Conservation (phyloP, 92 coral and sea anemone species). For the Ricordea florida region DNA sequence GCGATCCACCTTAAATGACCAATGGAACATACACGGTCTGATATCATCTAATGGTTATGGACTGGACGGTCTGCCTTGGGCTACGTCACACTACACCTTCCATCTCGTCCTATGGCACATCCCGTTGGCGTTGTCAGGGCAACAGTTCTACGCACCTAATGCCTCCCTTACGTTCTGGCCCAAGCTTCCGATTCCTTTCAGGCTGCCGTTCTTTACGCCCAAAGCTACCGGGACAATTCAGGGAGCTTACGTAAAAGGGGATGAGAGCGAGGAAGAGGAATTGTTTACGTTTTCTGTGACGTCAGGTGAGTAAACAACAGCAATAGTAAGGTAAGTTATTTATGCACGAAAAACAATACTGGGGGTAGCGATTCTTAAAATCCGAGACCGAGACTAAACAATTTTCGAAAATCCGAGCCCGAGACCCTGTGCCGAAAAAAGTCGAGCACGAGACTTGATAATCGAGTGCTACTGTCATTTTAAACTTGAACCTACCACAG, state of each 20-base stretch:
- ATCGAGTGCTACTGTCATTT: no score
- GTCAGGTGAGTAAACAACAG: slow-evolving; percentile 48
- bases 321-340: neutral
- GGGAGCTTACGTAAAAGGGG: slow-evolving; percentile 43
- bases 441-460: no score
- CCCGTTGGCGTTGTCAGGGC: slow-evolving; percentile 84
- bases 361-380: neutral
- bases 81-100: slow-evolving; percentile 78
- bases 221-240: slow-evolving; percentile 78
- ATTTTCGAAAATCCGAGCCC: no score
- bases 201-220: slow-evolving; percentile 84
- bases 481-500: no score
- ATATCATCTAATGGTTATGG: slow-evolving; percentile 85
- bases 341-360: neutral
- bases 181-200: slow-evolving; percentile 68
- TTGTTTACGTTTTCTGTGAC: slow-evolving; percentile 76
- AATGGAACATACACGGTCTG: slow-evolving; percentile 89
- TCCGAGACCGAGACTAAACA: no score
- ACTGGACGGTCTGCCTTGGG: slow-evolving; percentile 91
- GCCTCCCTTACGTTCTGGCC: slow-evolving; percentile 80
- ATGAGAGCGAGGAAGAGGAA: slow-evolving; percentile 54
- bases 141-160: slow-evolving; percentile 82
- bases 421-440: no score
- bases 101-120: slow-evolving; percentile 89
- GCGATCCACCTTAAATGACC: slow-evolving; percentile 77